These are phyloP conservation scores for Antheraea assamensis DNA, from an alignment of 2,888 invertebrate genomes.

Conservation along the genomic window DNA sequence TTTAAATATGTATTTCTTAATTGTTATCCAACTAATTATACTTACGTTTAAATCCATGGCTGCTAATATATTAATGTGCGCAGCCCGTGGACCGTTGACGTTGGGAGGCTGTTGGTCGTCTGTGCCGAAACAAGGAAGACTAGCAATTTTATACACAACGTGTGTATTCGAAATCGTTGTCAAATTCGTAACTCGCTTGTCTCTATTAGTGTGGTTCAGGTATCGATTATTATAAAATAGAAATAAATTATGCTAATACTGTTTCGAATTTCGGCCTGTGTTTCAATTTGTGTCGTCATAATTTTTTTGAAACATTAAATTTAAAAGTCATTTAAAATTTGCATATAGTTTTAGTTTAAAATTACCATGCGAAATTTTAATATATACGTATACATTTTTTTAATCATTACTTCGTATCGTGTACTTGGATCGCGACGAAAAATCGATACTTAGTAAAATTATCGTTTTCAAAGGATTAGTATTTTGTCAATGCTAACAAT, in stretches of 20 bases:
- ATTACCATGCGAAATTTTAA: neutral
- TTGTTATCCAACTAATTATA: conserved; percentile 21
- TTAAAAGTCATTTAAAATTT: conserved; percentile 1
- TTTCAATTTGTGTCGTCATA: conserved; percentile 2
- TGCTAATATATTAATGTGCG: conserved; percentile 38
- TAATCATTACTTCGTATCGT: neutral
- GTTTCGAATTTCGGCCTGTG: conserved; percentile 16
- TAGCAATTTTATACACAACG: conserved; percentile 63
- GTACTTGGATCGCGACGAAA: neutral
- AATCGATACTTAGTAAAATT: neutral
- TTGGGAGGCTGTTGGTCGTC: conserved; percentile 44
- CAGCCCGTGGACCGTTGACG: conserved; percentile 43
- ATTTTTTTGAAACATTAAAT: conserved; percentile 9
- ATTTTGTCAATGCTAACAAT: neutral
- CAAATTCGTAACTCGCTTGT: conserved; percentile 48
- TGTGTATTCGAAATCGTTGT: conserved; percentile 48
- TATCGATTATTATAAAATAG: conserved; percentile 30
- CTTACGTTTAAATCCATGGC: conserved; percentile 57
- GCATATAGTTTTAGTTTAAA: conserved; percentile 3
- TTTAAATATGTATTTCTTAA: neutral
- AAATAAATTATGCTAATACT: conserved; percentile 23
- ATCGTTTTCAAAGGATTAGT: neutral
- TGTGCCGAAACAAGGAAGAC: conserved; percentile 46
- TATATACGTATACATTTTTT: neutral
- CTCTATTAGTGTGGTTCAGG: conserved; percentile 36